These are phyloP conservation scores for Mesocentrotus franciscanus DNA, from an alignment of 53 echinoderm and acorn worm genomes.

Conservation along the genomic window DNA sequence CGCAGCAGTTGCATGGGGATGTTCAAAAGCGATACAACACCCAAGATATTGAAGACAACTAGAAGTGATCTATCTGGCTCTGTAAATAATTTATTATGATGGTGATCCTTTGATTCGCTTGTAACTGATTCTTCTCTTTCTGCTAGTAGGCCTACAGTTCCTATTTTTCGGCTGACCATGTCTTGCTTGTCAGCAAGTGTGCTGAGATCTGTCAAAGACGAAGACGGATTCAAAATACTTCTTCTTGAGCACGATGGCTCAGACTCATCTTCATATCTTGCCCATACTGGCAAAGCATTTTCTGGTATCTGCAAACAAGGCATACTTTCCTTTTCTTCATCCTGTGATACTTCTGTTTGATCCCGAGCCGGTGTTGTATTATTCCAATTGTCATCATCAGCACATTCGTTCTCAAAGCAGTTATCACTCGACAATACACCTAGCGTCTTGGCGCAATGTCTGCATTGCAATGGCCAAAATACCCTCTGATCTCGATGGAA, in stretches of 20 bases:
- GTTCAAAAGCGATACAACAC: neutral
- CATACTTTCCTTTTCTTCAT: neutral
- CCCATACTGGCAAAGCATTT: neutral
- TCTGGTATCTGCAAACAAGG: neutral
- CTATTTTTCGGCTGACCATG: neutral
- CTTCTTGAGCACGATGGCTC: neutral
- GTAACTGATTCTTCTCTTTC: neutral
- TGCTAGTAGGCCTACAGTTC: too few species aligned
- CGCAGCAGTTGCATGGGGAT: conserved; percentile 1
- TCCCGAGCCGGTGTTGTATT: neutral
- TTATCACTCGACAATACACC: neutral
- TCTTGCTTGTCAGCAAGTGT: neutral
- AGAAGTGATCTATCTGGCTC: conserved; percentile 26
- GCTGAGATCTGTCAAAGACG: conserved; percentile 9
- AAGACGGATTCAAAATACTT: neutral
- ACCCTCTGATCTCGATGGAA: neutral
- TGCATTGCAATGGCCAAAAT: conserved; percentile 9
- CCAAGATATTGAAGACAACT: neutral
- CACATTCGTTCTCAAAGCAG: too few species aligned
- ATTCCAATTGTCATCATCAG: neutral
- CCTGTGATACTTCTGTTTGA: neutral
- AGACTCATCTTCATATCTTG: conserved; percentile 5
- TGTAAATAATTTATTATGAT: neutral
- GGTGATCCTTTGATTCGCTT: neutral
- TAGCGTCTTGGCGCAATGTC: conserved; percentile 2